Evolutionary conservation across 2,113 vertebrate genomes (phyloP), one percentile per base, ranked within the genome.

Genomic region (Thryonomys swinderianus): DNA sequence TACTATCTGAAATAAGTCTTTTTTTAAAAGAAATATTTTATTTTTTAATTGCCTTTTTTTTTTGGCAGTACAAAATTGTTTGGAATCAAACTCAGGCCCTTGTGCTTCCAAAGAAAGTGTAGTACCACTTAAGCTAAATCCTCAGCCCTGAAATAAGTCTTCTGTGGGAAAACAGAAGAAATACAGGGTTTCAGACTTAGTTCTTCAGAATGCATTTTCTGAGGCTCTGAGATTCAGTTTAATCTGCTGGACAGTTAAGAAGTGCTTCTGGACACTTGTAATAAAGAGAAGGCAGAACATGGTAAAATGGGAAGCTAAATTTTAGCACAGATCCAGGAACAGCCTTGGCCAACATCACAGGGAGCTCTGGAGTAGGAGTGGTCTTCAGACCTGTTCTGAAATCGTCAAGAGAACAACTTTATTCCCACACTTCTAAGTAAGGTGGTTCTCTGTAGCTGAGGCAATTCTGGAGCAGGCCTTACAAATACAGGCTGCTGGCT

Each of bases 81-180:
- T n/a, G n/a, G n/a, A n/a, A n/a, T n/a, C n/a, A n/a, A n/a, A n/a
- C n/a, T n/a, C n/a, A n/a, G n/a, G n/a, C n/a, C n/a, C n/a, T n/a
- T n/a, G n/a, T n/a, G n/a, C n/a, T n/a, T n/a, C n/a, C n/a, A n/a
- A n/a, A n/a, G n/a, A n/a, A n/a, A n/a, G n/a, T n/a, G n/a, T n/a
- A n/a, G n/a, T n/a, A n/a, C n/a, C n/a, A n/a, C n/a, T n/a, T n/a
- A n/a, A n/a, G n/a, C n/a, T n/a, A n/a, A n/a, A n/a, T n/a, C n/a
- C n/a, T n/a, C n/a, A n/a, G n/a, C n/a, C n/a, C n/a, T n/a, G n/a
- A n/a, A n/a, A n/a, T n/a, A n/a, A 67, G 21, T 42, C 5, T 85
- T 85, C 90, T 42, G 51, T 64, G 34, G 48, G 57, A 37, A 95
- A 92, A 93, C 2, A 79, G 76, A 91, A 89, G 53, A 83, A 69